A percentile compares a stretch with the other conserved stretches of the same genome.
phyloP scores from a whole-genome alignment of 1,140 invertebrate species.

The Meloidogyne exigua region DNA sequence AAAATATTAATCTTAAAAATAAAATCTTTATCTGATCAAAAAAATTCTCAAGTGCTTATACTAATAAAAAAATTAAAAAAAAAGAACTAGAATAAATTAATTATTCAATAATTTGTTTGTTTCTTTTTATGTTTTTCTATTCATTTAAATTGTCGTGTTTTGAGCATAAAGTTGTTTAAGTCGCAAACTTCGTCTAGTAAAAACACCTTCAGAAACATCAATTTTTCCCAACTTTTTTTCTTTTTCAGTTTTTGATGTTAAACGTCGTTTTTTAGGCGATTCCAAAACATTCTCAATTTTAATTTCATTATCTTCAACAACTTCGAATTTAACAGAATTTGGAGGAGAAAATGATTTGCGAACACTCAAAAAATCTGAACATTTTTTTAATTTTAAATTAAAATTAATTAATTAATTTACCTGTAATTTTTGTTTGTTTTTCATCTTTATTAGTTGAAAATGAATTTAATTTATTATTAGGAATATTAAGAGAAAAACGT shows the following conservation, averaged over 20 bases:
- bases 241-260: neutral
- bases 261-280: neutral
- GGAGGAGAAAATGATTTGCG: neutral
- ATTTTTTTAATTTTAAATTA: neutral
- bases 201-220: neutral
- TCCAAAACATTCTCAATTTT: neutral
- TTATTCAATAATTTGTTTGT: neutral
- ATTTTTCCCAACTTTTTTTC: neutral
- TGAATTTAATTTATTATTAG: neutral
- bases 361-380: neutral
- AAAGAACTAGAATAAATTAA: neutral
- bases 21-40: neutral
- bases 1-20: neutral
- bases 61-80: neutral
- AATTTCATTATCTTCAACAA: neutral
- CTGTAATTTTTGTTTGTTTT: slow-evolving; percentile 5
- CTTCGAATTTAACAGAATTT: neutral
- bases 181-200: neutral
- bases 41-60: neutral
- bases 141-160: neutral
- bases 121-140: neutral
- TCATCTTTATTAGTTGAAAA: neutral
- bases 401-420: neutral
- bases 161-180: neutral
- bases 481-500: neutral